Conservation (phyloP, 2,113 vertebrate genomes). For the Mesocricetus auratus region DNA sequence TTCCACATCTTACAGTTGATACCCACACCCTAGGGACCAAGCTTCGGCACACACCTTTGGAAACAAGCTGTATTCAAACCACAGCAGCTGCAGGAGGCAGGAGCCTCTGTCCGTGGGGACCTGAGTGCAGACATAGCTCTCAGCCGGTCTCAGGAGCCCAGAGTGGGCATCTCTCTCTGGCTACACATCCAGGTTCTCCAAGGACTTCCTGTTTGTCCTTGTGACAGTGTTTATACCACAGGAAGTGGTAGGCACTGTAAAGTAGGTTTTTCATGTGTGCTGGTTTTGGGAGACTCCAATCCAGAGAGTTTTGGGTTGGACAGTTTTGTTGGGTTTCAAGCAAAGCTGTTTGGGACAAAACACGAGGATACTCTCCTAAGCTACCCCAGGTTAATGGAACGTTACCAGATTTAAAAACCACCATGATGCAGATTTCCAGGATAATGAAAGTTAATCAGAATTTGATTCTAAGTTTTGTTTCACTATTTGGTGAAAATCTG, state of each 20-base stretch:
- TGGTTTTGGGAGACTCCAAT: neutral
- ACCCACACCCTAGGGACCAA: neutral
- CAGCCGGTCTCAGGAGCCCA: neutral
- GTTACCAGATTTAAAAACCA: neutral
- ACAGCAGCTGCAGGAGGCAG: neutral
- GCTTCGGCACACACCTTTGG: neutral
- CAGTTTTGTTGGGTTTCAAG: neutral
- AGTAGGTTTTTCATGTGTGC: neutral
- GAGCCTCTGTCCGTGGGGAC: no score
- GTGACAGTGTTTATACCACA: neutral
- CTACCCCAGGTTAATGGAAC: neutral
- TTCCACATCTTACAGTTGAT: neutral
- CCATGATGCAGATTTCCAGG: neutral
- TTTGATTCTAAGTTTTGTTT: slow-evolving; percentile 22
- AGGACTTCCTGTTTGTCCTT: neutral
- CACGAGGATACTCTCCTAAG: neutral
- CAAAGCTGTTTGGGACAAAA: slow-evolving; percentile 28
- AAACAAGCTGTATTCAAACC: no score
- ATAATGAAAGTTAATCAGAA: slow-evolving; percentile 24
- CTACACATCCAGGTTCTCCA: neutral
- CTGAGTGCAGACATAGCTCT: neutral
- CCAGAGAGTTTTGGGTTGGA: neutral
- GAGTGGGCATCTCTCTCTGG: neutral
- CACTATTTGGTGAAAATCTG: slow-evolving; percentile 41
- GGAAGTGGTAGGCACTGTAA: neutral